Percentiles rank a stretch among this genome's conserved stretches.
Conservation (phyloP, 2,888 invertebrate species). For the Fragum sueziense region DNA sequence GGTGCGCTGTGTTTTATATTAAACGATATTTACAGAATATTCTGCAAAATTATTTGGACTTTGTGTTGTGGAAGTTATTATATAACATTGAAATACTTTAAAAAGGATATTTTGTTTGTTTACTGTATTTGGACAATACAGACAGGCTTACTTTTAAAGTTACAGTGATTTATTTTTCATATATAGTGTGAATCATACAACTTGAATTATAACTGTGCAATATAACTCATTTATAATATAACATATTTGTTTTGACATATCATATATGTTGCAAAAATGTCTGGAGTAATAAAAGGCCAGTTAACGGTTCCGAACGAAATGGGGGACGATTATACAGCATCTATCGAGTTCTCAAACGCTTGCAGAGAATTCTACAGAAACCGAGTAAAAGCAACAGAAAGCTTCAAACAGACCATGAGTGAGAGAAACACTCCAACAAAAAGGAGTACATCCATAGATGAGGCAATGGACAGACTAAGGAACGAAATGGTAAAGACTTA, state of each 20-base stretch:
- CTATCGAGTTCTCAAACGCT: constrained; percentile 75
- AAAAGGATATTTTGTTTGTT: too few species aligned
- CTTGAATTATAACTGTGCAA: background rate
- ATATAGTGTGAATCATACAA: background rate
- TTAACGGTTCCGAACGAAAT: constrained; percentile 21
- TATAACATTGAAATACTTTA: background rate
- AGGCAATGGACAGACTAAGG: constrained; percentile 69
- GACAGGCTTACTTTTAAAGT: too few species aligned
- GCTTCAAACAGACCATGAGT: constrained; percentile 62
- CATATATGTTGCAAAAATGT: constrained; percentile 3
- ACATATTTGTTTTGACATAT: background rate
- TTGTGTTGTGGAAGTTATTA: background rate
- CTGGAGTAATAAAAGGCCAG: constrained; percentile 12
- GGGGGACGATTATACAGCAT: constrained; percentile 70
- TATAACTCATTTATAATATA: background rate
- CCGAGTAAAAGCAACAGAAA: constrained; percentile 67
- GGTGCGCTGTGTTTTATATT: constrained; percentile 15
- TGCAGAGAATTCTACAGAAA: constrained; percentile 74
- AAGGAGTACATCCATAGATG: constrained; percentile 64
- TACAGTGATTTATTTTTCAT: too few species aligned
- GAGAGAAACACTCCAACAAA: constrained; percentile 16
- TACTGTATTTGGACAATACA: too few species aligned
- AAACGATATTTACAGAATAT: background rate
- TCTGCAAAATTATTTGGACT: background rate
- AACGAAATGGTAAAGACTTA: constrained; percentile 72